Evolutionary conservation across 2,113 vertebrate species (phyloP).

Genomic region (Scalopus aquaticus): DNA sequence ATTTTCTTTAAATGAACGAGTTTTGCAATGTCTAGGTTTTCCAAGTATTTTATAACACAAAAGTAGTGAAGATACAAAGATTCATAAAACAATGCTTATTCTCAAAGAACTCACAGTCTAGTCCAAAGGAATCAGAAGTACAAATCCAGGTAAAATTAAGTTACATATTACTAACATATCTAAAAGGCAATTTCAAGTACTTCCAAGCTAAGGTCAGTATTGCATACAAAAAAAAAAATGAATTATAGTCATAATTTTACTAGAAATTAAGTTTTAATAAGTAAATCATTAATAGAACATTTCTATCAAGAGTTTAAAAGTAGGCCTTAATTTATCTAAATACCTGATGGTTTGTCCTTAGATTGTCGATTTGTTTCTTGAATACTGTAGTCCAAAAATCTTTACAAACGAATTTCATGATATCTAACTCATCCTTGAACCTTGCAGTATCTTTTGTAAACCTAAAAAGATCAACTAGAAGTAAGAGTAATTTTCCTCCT

Average conservation of each 20-base stretch:
- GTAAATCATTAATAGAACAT: not conserved
- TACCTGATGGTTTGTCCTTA: slow-evolving; percentile 97
- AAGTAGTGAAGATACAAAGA: slow-evolving; percentile 29
- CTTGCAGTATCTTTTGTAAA: slow-evolving; percentile 96
- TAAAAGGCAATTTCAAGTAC: slow-evolving; percentile 21
- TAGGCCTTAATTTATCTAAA: slow-evolving; percentile 44
- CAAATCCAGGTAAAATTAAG: not conserved
- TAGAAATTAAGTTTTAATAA: slow-evolving; percentile 53
- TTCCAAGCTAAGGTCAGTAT: not conserved
- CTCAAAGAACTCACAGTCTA: not conserved
- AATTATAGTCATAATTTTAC: not conserved
- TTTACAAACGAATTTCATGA: slow-evolving; percentile 99
- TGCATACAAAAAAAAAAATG: not conserved
- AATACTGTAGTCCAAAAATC: slow-evolving; percentile 98
- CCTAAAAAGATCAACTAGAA: slow-evolving; percentile 83
- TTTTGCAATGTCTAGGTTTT: slow-evolving; percentile 21
- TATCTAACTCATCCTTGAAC: slow-evolving; percentile 97
- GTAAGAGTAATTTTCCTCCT: slow-evolving; percentile 61
- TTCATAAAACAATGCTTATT: not conserved
- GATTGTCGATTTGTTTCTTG: slow-evolving; percentile 97
- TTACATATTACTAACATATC: not conserved
- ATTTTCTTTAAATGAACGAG: slow-evolving; percentile 31
- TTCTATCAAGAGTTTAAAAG: slow-evolving; percentile 40
- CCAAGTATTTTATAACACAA: not conserved
- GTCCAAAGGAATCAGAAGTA: slow-evolving; percentile 13